Evolutionary conservation across 2,797 vertebrate genomes (phyloP), one percentile per base, ranked within the genome.

Genomic region (Champsocephalus esox): DNA sequence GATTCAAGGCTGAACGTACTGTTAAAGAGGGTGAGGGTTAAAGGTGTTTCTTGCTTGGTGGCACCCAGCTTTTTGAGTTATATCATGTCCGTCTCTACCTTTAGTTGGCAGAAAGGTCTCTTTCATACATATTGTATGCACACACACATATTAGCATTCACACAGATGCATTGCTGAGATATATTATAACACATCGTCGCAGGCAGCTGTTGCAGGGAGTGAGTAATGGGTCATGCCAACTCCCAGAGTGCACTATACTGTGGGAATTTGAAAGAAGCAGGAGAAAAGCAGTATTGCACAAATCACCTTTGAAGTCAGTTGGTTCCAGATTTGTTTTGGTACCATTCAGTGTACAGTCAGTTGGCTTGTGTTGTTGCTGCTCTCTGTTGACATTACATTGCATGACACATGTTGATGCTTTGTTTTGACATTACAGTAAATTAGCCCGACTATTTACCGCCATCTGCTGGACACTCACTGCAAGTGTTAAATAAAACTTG

Each of bases 181-280:
- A 70, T 62, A 79, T 75, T 62, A 79, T 75, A 70, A 68, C 28
- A 48, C 65, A 75, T 50, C 28, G 59, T 32, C 73, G 82, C 87
- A 89, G 87, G 82, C 87, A 89, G 87, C 87, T 92, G 91, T 81
- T 89, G 58, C 9, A n/a, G 12, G 45, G 70, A 81, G 67, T 80
- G 76, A 84, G 54, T 66, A 48, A 80, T 76, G 54, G 63, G 19
- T 19, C 10, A 21, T 70, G 69, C 75, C 75, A 85, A 45, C 76
- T 83, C 72, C 73, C 46, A 81, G 28, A 14, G 24, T 61, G 11
- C 66, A 88, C 19, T 19, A 19, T 19, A 19, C 34, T 71, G 86
- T 87, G 85, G 80, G 86, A 84, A 85, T 38, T 38, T 38, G 48
- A 50, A 50, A 65, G 11, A 58, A 1, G 0, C 6, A 50, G 54